These are phyloP conservation scores for Drosophila mimica DNA, from an alignment of 2,888 invertebrate genomes.

Conservation along the genomic window DNA sequence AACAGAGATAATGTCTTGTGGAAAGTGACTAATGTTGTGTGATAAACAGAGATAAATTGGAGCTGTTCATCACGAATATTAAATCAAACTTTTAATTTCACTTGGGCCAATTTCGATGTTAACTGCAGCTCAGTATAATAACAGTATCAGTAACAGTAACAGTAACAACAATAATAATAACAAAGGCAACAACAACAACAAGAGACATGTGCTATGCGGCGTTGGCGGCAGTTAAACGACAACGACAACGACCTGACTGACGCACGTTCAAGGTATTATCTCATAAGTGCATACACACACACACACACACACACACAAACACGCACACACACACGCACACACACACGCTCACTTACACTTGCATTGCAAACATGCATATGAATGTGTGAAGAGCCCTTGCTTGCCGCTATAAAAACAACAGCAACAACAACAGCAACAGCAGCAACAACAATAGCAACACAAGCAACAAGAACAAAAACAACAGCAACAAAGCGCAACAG, in stretches of 20 bases:
- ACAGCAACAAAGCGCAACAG: constrained; percentile 61
- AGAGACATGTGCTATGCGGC: constrained; percentile 50
- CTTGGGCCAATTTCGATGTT: constrained; percentile 22
- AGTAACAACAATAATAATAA: constrained; percentile 21
- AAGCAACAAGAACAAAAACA: constrained; percentile 38
- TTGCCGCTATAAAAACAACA: constrained; percentile 44
- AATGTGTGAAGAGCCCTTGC: constrained; percentile 57
- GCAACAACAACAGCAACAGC: constrained; percentile 40
- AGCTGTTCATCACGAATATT: constrained; percentile 3
- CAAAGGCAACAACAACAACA: constrained; percentile 15
- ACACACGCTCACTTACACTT: constrained; percentile 1
- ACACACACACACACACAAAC: constrained; percentile 14
- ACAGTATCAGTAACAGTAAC: constrained; percentile 25
- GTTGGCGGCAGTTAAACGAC: constrained; percentile 68
- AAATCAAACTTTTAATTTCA: constrained; percentile 68
- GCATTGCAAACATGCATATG: constrained; percentile 13
- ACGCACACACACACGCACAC: constrained; percentile 25
- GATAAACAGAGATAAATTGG: constrained; percentile 18
- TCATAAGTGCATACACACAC: constrained; percentile 59
- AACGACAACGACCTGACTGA: constrained; percentile 77
- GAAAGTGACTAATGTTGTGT: constrained; percentile 33
- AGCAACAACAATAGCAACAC: constrained; percentile 22
- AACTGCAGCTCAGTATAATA: constrained; percentile 18
- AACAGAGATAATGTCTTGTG: constrained; percentile 3
- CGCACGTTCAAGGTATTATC: constrained; percentile 81